Base-by-base conservation (phyloP, 2,797 vertebrate genomes). In the Cynopterus sphinx region DNA sequence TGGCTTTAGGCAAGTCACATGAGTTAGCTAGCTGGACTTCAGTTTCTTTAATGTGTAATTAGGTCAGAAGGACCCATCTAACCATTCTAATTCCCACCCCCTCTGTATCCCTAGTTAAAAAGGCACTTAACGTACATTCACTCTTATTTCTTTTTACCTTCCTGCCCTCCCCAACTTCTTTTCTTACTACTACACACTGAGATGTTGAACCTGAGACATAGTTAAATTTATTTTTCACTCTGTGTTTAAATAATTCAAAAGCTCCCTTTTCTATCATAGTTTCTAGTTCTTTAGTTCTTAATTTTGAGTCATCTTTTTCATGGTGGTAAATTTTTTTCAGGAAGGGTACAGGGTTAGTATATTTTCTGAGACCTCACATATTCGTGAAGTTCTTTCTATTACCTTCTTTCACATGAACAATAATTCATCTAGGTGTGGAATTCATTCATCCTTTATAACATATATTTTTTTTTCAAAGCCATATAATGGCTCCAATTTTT, bases 301-400 rank as follows among this genome's bases (percentile, higher is more conserved):
- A 59, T 82, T 81, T 88, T 67, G 43, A 82, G 11, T 53, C 70
- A 16, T 57, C 74, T 94, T 67, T 75, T 31, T 95, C 85, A 90
- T 67, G 28, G 46, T 2, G 71, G 15, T 46, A 65, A 17, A 46
- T 15, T 24, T 78, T 68, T 87, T 94, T 24, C 10, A n/a, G n/a
- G 26, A 75, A 70, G 9, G 12, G 15, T 87, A 82, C 2, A 36
- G 36, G 16, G 9, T 9, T 51, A 63, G 46, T 55, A 31, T 55
- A 33, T 73, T 79, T 91, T 74, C 53, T 28, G 65, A 93, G 51
- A n/a, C 4, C 13, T 39, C 43, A 16, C 4, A 1, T 51, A 46
- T 82, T 67, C 83, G 61, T 74, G 73, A 65, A 31, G 46, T 59
- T 83, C 39, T 75, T 77, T 49, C 63, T 68, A 5, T 46, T 71